phyloP scores from a whole-genome alignment of 1,140 invertebrate genomes.

The Euschistus heros region DNA sequence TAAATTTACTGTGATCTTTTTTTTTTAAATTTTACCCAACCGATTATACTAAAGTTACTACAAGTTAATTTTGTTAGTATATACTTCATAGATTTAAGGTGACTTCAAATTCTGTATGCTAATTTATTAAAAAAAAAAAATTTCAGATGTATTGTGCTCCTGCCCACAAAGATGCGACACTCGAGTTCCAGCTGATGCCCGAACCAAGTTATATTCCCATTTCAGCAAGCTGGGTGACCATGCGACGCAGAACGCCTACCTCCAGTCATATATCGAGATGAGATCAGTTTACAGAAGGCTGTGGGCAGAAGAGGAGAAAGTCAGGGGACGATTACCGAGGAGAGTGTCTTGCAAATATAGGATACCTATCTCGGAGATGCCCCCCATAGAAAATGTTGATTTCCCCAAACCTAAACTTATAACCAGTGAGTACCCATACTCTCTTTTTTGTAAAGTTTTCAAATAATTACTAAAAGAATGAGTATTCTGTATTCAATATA shows the following conservation, averaged over 20 bases:
- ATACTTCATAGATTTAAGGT: too few species aligned
- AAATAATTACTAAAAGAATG: too few species aligned
- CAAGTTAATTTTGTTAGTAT: too few species aligned
- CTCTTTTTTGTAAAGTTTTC: too few species aligned
- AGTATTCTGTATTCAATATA: too few species aligned
- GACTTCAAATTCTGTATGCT: too few species aligned
- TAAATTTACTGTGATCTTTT: too few species aligned
- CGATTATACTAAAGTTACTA: too few species aligned
- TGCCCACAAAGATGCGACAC: slow-evolving; percentile 44
- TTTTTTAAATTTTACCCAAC: too few species aligned
- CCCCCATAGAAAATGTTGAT: not conserved
- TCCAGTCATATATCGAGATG: slow-evolving; percentile 39
- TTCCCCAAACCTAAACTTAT: slow-evolving; percentile 14
- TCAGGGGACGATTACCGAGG: slow-evolving; percentile 28
- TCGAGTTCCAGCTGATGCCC: slow-evolving; percentile 36
- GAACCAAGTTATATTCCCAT: slow-evolving; percentile 37
- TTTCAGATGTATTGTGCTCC: slow-evolving; percentile 39
- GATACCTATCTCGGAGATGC: slow-evolving; percentile 11
- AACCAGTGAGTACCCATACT: slow-evolving; percentile 15
- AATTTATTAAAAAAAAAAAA: too few species aligned
- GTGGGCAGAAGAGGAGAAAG: slow-evolving; percentile 27
- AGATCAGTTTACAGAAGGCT: slow-evolving; percentile 31
- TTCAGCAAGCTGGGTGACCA: slow-evolving; percentile 40
- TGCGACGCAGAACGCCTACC: slow-evolving; percentile 37
- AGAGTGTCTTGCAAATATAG: slow-evolving; percentile 41